These are phyloP conservation scores for Timandra comae DNA, from an alignment of 2,888 invertebrate genomes.

Conservation along the genomic window DNA sequence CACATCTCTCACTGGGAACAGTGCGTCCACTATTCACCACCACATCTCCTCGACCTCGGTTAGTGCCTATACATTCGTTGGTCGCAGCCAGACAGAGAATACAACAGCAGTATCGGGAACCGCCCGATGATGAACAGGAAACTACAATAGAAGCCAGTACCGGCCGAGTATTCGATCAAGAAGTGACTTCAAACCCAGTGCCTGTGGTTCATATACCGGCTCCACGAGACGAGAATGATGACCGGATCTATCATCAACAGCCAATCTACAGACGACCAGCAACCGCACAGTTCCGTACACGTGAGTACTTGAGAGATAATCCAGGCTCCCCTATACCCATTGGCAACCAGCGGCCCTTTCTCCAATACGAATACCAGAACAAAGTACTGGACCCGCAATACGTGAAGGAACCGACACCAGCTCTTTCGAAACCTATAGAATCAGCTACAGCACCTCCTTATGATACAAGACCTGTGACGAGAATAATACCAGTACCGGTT, in stretches of 20 bases:
- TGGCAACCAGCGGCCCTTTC: conserved; percentile 70
- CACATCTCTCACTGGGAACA: conserved; percentile 78
- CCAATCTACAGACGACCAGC: conserved; percentile 53
- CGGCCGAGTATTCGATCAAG: conserved; percentile 66
- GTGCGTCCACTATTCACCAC: conserved; percentile 83
- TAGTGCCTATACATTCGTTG: conserved; percentile 70
- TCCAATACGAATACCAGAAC: conserved; percentile 65
- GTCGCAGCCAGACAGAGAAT: conserved; percentile 68
- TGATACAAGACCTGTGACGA: conserved; percentile 53
- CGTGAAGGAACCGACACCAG: conserved; percentile 39
- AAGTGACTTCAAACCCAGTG: conserved; percentile 71
- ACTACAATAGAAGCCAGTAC: conserved; percentile 72
- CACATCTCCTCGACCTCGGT: conserved; percentile 73
- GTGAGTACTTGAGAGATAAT: conserved; percentile 68
- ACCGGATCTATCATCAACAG: conserved; percentile 57
- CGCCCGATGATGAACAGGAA: conserved; percentile 53
- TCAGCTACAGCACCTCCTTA: conserved; percentile 51
- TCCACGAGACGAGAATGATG: conserved; percentile 48
- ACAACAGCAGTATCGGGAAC: conserved; percentile 63
- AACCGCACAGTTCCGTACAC: conserved; percentile 59
- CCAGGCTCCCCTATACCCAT: conserved; percentile 68
- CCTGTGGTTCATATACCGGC: conserved; percentile 74
- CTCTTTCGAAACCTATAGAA: conserved; percentile 48
- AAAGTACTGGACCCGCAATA: conserved; percentile 67
- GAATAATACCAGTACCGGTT: conserved; percentile 63